phyloP scores from a whole-genome alignment of 2,113 vertebrate genomes.

The Condylura cristata region DNA sequence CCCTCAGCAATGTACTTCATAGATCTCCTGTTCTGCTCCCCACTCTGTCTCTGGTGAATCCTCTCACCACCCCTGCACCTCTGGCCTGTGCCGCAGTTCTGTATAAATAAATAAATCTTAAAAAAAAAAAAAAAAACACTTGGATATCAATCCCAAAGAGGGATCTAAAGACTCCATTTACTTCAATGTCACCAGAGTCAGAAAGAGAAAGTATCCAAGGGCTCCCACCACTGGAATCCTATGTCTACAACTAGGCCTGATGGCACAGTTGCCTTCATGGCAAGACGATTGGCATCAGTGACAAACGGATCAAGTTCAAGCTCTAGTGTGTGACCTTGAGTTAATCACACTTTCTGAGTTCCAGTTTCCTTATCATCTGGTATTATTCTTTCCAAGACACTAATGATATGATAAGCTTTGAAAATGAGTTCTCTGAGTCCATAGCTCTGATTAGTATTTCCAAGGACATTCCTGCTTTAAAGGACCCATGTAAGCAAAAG shows the following conservation, averaged over 20 bases:
- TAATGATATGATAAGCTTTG: conserved; percentile 30
- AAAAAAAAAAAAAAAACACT: not conserved
- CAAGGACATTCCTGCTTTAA: conserved; percentile 19
- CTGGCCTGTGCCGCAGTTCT: too few relatives aligned
- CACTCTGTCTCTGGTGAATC: too few relatives aligned
- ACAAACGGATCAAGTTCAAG: not conserved
- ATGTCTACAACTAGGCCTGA: not conserved
- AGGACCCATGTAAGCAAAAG: not conserved
- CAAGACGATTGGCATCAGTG: not conserved
- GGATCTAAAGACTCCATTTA: not conserved
- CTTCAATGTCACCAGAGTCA: not conserved
- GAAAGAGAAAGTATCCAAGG: not conserved
- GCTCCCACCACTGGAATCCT: not conserved
- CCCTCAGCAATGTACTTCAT: too few relatives aligned
- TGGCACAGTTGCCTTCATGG: not conserved
- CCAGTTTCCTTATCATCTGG: not conserved
- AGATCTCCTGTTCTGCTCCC: too few relatives aligned
- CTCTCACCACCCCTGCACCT: too few relatives aligned
- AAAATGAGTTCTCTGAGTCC: not conserved
- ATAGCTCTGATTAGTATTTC: not conserved
- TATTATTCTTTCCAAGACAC: not conserved
- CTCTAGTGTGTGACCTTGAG: not conserved
- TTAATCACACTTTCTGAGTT: not conserved
- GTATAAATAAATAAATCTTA: too few relatives aligned
- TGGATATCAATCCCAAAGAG: not conserved